Evolutionary conservation across 2,113 vertebrate genomes (phyloP), one percentile per base, ranked within the genome.

Genomic region (Paradoxurus hermaphroditus): DNA sequence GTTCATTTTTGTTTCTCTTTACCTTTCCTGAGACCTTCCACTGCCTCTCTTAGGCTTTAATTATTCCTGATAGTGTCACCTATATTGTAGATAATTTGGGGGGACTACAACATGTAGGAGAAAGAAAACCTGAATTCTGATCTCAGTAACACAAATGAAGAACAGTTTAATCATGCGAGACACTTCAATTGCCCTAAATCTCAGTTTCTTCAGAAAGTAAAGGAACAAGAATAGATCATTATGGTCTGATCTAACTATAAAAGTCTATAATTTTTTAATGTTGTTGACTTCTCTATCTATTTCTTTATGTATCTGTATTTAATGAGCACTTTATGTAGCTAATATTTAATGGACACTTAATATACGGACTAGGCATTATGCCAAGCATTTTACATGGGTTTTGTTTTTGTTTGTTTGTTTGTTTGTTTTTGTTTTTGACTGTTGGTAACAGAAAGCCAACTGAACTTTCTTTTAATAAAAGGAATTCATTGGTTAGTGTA

Each of bases 111-210:
- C 29, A 65, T 44, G n/a, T 11, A 72, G 12, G 19, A 75, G 31
- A 92, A 79, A 84, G 82, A 79, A 90, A 83, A 78, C 70, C 6
- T 51, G 27, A 15, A 31, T 92, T 96, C 51, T 70, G 81, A 84
- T 70, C 13, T 13, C 29, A 68, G 44, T 3, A 23, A 31, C 92
- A 31, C 29, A 68, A 90, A 70, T 77, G 68, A 92, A 65, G 39
- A 87, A 6, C n/a, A 92, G 72, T 79, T 92, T 86, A 49, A 53
- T 49, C 78, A 31, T 97, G 16, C 93, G 49, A 86, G 90, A 21
- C 5, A 31, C 25, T 93, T 62, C 25, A 84, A 34, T 3, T 2
- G 53, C 39, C 23, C 9, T 36, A 18, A 15, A 7, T 53, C 15
- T 73, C 65, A 67, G 3, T 31, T 73, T 87, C 63, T 86, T 27